Conservation (phyloP, 2,113 vertebrate species). For the human region DNA sequence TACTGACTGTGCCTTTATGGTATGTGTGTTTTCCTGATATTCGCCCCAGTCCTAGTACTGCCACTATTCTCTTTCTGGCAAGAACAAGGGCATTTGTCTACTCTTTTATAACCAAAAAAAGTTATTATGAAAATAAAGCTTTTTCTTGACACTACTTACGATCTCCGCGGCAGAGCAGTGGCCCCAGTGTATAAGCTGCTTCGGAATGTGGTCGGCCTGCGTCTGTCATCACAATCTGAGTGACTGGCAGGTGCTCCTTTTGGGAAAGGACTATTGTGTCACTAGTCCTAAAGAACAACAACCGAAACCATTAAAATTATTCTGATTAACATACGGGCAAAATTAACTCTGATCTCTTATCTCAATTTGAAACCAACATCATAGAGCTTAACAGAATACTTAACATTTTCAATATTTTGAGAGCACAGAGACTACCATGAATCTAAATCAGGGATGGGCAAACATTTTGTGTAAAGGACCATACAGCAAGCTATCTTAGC, state of each 20-base stretch:
- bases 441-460: background rate
- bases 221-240: conserved; percentile 88
- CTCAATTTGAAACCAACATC: background rate
- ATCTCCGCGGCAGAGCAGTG: conserved; percentile 92
- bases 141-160: conserved; percentile 88
- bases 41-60: background rate
- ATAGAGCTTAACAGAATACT: background rate
- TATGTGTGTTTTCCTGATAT: background rate
- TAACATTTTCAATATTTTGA: background rate
- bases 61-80: background rate
- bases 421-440: background rate
- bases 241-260: conserved; percentile 92
- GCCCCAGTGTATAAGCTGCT: conserved; percentile 89
- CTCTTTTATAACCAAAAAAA: background rate
- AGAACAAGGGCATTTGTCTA: background rate
- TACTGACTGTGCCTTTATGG: background rate
- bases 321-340: background rate
- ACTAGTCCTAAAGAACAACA: conserved; percentile 85
- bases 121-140: background rate
- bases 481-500: background rate
- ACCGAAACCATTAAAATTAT: background rate
- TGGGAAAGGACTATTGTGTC: conserved; percentile 89
- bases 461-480: background rate
- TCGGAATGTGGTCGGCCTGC: conserved; percentile 85
- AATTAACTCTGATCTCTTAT: background rate